phyloP scores from a whole-genome alignment of 2,113 vertebrate species.

The Petromus typicus region DNA sequence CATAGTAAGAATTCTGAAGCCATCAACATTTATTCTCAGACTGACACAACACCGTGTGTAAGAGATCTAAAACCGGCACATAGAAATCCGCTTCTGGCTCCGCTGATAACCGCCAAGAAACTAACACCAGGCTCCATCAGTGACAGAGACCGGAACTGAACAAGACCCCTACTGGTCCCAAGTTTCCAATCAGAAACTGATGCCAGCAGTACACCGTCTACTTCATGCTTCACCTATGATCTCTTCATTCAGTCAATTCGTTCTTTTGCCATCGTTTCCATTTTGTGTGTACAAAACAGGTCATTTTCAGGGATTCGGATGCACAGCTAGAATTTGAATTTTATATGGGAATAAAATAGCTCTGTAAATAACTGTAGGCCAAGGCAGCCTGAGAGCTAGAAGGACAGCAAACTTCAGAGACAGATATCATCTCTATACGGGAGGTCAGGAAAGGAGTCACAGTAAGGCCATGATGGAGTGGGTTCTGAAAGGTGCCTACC shows the following conservation, averaged over 20 bases:
- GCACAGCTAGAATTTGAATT: background rate
- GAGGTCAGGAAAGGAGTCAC: accelerated
- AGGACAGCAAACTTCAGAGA: background rate
- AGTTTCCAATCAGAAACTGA: background rate
- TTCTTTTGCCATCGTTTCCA: background rate
- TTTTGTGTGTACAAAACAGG: no score
- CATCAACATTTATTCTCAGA: background rate
- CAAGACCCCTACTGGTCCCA: no score
- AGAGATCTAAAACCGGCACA: background rate
- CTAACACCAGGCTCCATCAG: background rate
- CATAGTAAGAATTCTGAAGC: background rate
- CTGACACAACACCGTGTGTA: background rate
- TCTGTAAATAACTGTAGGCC: background rate
- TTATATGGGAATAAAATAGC: background rate
- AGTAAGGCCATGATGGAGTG: background rate
- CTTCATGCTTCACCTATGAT: background rate
- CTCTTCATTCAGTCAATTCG: background rate
- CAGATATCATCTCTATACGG: background rate
- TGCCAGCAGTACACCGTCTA: background rate
- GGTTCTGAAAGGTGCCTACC: background rate
- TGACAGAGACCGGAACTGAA: background rate
- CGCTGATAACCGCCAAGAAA: background rate
- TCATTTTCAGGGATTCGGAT: background rate
- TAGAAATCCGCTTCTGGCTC: background rate
- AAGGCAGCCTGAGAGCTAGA: background rate